Conservation (phyloP, 2,113 vertebrate species). For the Callipepla squamata region DNA sequence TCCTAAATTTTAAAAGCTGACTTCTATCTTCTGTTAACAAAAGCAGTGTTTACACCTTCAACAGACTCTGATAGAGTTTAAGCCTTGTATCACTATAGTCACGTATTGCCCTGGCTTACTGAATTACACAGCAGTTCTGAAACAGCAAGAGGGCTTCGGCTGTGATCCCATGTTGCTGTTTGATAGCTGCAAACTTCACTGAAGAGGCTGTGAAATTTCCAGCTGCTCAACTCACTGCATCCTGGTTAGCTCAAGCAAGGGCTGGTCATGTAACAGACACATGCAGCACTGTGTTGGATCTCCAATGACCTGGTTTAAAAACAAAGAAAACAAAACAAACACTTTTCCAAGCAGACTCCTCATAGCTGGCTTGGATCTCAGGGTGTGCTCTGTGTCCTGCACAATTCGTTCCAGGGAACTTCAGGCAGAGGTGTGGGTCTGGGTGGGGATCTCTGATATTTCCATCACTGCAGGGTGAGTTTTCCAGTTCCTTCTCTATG, state of each 20-base stretch:
- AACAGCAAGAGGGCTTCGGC: not conserved
- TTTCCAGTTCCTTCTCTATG: constrained; percentile 31
- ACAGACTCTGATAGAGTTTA: not conserved
- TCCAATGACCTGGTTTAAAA: not conserved
- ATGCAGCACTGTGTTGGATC: not conserved
- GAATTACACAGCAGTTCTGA: not conserved
- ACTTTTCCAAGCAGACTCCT: not conserved
- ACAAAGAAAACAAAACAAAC: not conserved
- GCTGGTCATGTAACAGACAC: not conserved
- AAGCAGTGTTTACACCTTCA: not conserved
- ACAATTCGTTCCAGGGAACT: not conserved
- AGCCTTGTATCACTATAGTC: not conserved
- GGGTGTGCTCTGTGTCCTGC: not conserved
- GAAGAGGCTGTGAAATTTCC: not conserved
- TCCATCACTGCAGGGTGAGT: not conserved
- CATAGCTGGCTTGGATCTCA: not conserved
- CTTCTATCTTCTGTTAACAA: not conserved
- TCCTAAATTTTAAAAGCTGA: not conserved
- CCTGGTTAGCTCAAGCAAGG: not conserved
- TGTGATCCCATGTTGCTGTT: not conserved
- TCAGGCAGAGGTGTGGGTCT: not conserved
- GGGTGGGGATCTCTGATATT: not conserved
- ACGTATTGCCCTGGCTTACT: not conserved
- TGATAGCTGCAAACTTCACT: not conserved
- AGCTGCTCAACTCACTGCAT: not conserved